These are phyloP conservation scores for Ceratitis capitata DNA, from an alignment of 1,140 invertebrate genomes.

Conservation along the genomic window DNA sequence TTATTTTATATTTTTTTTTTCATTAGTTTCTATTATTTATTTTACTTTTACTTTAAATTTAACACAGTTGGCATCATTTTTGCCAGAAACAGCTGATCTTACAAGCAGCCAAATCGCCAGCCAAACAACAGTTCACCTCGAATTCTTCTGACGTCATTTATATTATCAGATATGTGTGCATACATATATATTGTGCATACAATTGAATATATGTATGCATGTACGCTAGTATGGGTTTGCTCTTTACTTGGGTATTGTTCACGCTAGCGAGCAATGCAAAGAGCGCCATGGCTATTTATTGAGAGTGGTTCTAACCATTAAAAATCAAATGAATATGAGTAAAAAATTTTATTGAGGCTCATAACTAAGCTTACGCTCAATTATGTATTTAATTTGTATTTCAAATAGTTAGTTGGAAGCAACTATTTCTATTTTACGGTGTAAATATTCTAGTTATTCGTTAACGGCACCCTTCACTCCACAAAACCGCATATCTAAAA, in stretches of 20 bases:
- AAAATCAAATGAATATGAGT: too few relatives aligned
- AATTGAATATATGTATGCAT: not conserved
- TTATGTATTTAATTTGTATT: too few relatives aligned
- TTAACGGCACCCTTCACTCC: not conserved
- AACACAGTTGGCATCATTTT: not conserved
- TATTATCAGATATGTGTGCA: not conserved
- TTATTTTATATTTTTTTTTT: too few relatives aligned
- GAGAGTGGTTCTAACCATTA: not conserved
- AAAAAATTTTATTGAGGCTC: too few relatives aligned
- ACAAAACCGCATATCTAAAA: not conserved
- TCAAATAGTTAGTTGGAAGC: not conserved
- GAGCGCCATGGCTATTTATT: not conserved
- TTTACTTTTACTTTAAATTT: too few relatives aligned
- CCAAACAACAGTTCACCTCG: not conserved
- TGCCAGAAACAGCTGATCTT: not conserved
- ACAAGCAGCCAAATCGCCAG: not conserved
- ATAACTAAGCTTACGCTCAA: too few relatives aligned
- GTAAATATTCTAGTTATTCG: too few relatives aligned
- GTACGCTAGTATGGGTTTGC: not conserved
- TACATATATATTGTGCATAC: not conserved
- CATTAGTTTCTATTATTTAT: too few relatives aligned
- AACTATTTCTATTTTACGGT: not conserved
- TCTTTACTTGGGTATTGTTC: too few relatives aligned
- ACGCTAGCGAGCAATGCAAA: not conserved
- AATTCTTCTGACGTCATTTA: conserved; percentile 6